Evolutionary conservation across 2,113 vertebrate species (phyloP), one percentile per base, ranked within the genome.

Genomic region (Scolopax mira): DNA sequence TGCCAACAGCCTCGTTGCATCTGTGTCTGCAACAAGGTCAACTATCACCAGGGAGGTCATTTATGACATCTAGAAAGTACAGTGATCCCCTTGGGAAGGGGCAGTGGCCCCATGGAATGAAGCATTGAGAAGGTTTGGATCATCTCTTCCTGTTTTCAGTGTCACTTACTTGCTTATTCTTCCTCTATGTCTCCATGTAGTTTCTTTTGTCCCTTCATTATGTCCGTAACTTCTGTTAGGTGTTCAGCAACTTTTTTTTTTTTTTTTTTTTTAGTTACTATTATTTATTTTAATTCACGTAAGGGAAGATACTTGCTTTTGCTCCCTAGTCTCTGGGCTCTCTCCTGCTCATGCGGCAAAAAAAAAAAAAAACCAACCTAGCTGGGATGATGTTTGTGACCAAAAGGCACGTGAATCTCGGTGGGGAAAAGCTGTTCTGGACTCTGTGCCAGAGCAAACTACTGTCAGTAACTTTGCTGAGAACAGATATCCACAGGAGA

Each of bases 391-490:
- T 3, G 1, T 46, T 93, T 70, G 44, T 66, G 49, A 86, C 65
- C 57, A 67, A 85, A 95, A 89, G 52, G 48, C 73, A 81, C 25
- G 30, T 33, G 51, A 86, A 51, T 42, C 64, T 55, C 25, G 0
- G n/a, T 42, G 64, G 30, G 23, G 64, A 74, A 69, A 90, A 74
- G 33, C 52, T 61, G 18, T 67, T 81, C 69, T 74, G 75, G 69
- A 89, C 86, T 92, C 81, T 82, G 58, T 94, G 72, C 89, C 88
- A n/a, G 72, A 89, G 49, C 90, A 95, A 93, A 80, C 85, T 82
- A 11, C 74, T 62, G 11, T 51, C 52, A 25, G 48, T 60, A 57
- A 78, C 72, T 74, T 70, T 71, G 55, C 71, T 84, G 69, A 74
- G 64, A 75, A 60, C 1, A 67, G 39, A 31, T 41, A 31, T 15